Conservation (phyloP, 37 sponge, comb jelly and placozoan genomes). For the Sycon ciliatum region DNA sequence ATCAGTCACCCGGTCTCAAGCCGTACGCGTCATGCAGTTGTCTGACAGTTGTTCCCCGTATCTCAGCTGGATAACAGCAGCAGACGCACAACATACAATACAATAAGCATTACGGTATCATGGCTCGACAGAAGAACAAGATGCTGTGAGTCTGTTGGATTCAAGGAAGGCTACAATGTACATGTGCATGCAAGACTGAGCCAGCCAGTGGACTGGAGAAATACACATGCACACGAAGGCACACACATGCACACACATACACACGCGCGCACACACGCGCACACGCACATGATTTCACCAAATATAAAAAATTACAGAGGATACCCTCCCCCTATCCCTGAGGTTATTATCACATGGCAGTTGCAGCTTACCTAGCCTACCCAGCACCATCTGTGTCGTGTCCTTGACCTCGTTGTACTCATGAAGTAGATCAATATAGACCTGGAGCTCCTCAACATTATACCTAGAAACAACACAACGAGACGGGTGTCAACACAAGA, state of each 20-base stretch:
- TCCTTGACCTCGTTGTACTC: constrained; percentile 92
- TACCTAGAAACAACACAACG: constrained; percentile 16
- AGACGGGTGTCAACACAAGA: too few species aligned
- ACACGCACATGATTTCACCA: background rate
- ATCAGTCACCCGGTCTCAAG: too few species aligned
- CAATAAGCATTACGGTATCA: too few species aligned
- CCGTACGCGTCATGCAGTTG: too few species aligned
- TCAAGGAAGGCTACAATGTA: too few species aligned
- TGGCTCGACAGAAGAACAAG: too few species aligned
- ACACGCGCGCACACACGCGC: background rate
- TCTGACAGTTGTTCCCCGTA: too few species aligned
- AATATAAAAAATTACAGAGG: background rate
- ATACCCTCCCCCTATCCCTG: background rate
- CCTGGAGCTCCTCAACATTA: constrained; percentile 58
- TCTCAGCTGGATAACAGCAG: too few species aligned
- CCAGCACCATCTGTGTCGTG: constrained; percentile 66
- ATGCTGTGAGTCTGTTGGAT: too few species aligned
- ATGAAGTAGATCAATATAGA: constrained; percentile 63
- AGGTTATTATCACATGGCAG: background rate
- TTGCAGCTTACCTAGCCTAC: constrained; percentile 69
- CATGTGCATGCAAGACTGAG: too few species aligned
- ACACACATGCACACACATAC: background rate
- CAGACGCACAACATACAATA: too few species aligned
- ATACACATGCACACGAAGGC: background rate
- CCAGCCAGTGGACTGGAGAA: too few species aligned